Evolutionary conservation across 2,113 vertebrate genomes (phyloP).

Genomic region (Lipotes vexillifer): DNA sequence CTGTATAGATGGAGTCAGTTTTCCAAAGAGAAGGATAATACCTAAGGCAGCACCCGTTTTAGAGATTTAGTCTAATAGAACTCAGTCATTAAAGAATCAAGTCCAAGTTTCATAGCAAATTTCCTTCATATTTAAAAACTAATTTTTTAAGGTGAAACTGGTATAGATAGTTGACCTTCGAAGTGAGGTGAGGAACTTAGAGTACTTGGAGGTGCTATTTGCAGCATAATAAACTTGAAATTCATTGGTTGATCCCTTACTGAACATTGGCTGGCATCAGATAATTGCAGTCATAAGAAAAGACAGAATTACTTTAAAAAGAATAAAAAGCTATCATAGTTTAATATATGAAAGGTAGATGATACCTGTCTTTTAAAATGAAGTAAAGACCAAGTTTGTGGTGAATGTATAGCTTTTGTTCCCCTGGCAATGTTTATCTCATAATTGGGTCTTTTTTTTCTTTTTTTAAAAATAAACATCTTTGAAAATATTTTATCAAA

Average conservation of each 20-base stretch:
- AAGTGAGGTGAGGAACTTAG: conserved; percentile 52
- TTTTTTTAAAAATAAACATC: not conserved
- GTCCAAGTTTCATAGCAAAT: not conserved
- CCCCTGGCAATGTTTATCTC: not conserved
- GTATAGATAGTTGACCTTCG: conserved; percentile 60
- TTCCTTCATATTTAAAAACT: not conserved
- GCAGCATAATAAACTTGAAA: not conserved
- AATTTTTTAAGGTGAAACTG: conserved; percentile 11
- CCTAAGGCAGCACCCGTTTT: conserved; percentile 67
- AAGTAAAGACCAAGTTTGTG: not conserved
- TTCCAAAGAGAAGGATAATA: conserved; percentile 70
- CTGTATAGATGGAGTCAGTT: conserved; percentile 69
- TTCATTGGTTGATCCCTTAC: not conserved
- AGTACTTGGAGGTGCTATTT: not conserved
- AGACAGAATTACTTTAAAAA: not conserved
- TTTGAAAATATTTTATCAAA: conserved; percentile 31
- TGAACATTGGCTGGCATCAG: not conserved
- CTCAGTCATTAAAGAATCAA: conserved; percentile 7
- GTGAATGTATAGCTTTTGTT: not conserved
- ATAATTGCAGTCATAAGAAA: not conserved
- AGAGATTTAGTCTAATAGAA: conserved; percentile 70
- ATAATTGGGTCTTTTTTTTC: not conserved
- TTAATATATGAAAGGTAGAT: not conserved
- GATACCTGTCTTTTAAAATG: not conserved
- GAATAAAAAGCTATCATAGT: not conserved